Base-by-base conservation (phyloP, 2,888 invertebrate species). In the Dicyrtoma fusca region DNA sequence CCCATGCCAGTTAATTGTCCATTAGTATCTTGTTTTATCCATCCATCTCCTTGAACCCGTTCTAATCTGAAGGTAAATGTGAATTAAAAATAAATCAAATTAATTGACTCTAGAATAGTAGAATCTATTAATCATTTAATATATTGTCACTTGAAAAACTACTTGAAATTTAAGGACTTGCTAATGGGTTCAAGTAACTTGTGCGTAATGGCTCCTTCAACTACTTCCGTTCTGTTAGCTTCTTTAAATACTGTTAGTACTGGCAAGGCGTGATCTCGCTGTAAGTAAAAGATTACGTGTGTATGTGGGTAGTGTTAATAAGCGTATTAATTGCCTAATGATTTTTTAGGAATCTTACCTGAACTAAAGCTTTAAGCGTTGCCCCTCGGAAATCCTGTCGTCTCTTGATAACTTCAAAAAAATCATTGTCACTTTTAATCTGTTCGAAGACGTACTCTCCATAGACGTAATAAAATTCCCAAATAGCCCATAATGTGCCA, bases 161-260 rank as follows among this genome's bases (percentile, higher is more conserved):
- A 64, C 64, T 10, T 49, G 21, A 64, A 64, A n/a, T 64, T 64
- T 49, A 64, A 25, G 2, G 23, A 11, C 1, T 49, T 47, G 64
- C 44, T 14, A 64, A 23, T 6, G n/a, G 14, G 13, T 1, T 1
- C n/a, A n/a, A 49, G 25, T 5, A 64, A 45, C 13, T 25, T 25
- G 13, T 11, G 5, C 10, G 14, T 17, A 1, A 49, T 6, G 1
- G 23, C 64, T 49, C 49, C 49, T 11, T 14, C 23, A 14, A 25
- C 8, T 11, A n/a, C 45, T 47, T n/a, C 10, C 1, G 25, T 45
- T 2, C 26, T 49, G 25, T 49, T 49, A n/a, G 13, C n/a, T 14
- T 19, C 19, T 45, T 21, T 44, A 44, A 4, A 47, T n/a, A n/a
- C n/a, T n/a, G n/a, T n/a, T n/a, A n/a, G n/a, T n/a, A n/a, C n/a